Conservation (phyloP, 2,797 vertebrate genomes). For the Scyliorhinus canicula region DNA sequence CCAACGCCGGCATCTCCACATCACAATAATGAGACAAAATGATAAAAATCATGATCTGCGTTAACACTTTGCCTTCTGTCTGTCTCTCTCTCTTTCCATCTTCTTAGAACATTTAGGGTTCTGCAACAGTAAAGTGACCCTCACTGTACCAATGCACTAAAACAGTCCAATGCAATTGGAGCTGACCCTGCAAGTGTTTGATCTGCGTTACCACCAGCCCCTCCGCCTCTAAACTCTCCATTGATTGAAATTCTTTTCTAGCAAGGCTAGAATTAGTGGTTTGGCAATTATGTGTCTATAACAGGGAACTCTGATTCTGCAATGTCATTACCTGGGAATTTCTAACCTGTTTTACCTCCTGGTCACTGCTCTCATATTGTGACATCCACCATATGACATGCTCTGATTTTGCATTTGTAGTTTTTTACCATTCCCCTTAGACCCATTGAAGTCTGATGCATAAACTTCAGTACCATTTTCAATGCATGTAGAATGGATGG, state of each 20-base stretch:
- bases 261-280: neutral
- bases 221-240: neutral
- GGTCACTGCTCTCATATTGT: neutral
- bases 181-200: neutral
- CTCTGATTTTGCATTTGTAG: neutral
- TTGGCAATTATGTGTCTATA: neutral
- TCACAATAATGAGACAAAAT: neutral
- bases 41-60: neutral
- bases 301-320: neutral
- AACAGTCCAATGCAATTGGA: neutral
- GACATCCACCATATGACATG: neutral
- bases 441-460: neutral
- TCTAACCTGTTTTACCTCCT: neutral
- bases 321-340: neutral
- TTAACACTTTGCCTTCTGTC: neutral
- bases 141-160: neutral
- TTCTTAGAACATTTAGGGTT: neutral
- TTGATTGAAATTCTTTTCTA: neutral
- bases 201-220: neutral
- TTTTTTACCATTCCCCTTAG: neutral
- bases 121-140: neutral
- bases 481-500: neutral
- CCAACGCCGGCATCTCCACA: too few species aligned
- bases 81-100: neutral
- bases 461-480: neutral